These are phyloP conservation scores for Cercopithecus mona DNA, from an alignment of 2,113 vertebrate species.

Conservation along the genomic window DNA sequence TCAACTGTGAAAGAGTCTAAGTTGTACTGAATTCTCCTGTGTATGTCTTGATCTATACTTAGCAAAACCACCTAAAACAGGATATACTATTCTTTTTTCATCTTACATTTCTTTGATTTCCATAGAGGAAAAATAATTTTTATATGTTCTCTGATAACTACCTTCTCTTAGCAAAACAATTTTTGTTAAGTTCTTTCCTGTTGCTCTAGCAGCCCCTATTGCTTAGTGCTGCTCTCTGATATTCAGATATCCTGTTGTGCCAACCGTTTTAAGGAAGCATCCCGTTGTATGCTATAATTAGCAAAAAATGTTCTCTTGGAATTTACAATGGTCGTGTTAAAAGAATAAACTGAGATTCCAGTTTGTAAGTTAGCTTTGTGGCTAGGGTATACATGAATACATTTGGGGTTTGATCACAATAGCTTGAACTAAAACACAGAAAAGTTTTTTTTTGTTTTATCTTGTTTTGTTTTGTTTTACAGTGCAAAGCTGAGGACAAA, in stretches of 20 bases:
- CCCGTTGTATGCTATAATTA: background rate
- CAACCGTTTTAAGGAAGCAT: background rate
- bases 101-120: background rate
- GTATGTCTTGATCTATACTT: background rate
- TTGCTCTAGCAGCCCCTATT: background rate
- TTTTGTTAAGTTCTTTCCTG: background rate
- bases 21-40: background rate
- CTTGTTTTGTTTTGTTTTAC: background rate
- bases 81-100: background rate
- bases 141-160: background rate
- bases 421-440: background rate
- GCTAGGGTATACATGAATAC: background rate
- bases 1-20: background rate
- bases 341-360: background rate
- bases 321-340: background rate
- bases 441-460: background rate
- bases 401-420: background rate
- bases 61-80: background rate
- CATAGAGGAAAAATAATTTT: background rate
- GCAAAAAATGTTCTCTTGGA: background rate
- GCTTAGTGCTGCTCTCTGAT: background rate
- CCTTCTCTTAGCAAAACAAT: background rate
- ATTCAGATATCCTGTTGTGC: background rate
- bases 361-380: background rate
- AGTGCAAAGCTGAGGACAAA: background rate